Base-by-base conservation (phyloP, 1,140 invertebrate genomes). In the Lordiphosa collinella region DNA sequence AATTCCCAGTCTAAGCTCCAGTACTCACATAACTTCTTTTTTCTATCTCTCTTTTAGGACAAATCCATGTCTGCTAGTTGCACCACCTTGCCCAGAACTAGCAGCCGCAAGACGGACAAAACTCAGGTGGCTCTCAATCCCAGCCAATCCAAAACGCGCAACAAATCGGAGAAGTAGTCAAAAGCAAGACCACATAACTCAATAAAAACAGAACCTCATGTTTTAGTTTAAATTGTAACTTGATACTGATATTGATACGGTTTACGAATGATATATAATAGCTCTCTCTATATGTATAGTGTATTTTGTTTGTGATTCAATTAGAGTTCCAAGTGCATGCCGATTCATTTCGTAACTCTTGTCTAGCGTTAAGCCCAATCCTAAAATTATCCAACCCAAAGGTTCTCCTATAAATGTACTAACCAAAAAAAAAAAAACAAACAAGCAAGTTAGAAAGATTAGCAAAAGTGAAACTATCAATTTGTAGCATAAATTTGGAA, bases 81-180 rank as follows among this genome's bases (percentile, higher is more conserved):
- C 68, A 91, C 91, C 36, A 92, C 91, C 11, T 73, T 92, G 43
- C 91, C 91, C 34, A 91, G 89, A 66, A 91, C 65, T 14, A 91
- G 88, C 90, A 92, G 72, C 69, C 90, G 44, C 58, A 80, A 66
- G 41, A 35, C 79, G 31, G 79, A 84, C 0, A 84, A 72, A 58
- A 37, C 59, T 25, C 78, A 65, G 49, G 43, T 50, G 37, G 49
- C 68, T 14, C 52, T 31, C 51, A 53, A 53, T 22, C 32, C 50
- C 22, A 56, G 72, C 6, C 72, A 72, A 49, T 38, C 48, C 32
- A 88, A 88, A 66, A 61, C 67, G 35, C 86, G 86, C 43, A 85
- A 65, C 53, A 88, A 86, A 60, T 62, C 49, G 50, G 85, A 87
- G 22, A 87, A 87, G 57, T 87, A 75, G 51, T 44, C n/a, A 12